Evolutionary conservation across 2,113 vertebrate species (phyloP), one percentile per base, ranked within the genome.

Genomic region (Penelope pileata): DNA sequence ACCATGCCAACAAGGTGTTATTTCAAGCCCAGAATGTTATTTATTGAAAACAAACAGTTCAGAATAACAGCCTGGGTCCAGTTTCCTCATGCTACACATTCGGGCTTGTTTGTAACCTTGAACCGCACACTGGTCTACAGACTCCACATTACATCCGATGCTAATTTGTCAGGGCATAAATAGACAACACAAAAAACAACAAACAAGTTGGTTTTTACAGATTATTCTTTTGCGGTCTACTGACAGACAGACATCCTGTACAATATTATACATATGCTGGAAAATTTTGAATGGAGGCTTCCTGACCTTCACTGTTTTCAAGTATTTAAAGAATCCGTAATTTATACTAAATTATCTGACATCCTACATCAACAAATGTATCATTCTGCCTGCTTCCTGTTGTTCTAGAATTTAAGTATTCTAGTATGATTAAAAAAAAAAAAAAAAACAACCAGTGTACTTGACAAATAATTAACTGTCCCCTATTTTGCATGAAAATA

Each of bases 141-240:
- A 90, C 97, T 96, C 93, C 80, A 81, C 90, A 54, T 82, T 78
- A 87, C 92, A 98, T 98, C 97, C 96, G 97, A 98, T 95, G 77
- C 94, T 97, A 94, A 96, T 98, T 97, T 98, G 97, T 95, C 95
- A 94, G 74, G 92, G 84, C 91, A 97, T 97, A 95, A 97, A 95
- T 58, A 97, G 95, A 98, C 97, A 98, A 97, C 96, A 97, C 12
- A 94, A 97, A 97, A 98, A 98, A 98, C 98, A 98, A 98, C 93
- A 98, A 98, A 98, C 97, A 97, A 96, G 96, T 95, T 98, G 97
- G 97, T 97, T 97, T 95, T 95, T 90, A 93, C 95, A 97, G 97
- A 98, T 98, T 98, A 94, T 86, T 92, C 90, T 97, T 89, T 92
- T 89, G 94, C 91, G 69, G 84, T 64, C 96, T 64, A 92, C 86